Conservation (phyloP, 2,797 vertebrate genomes). For the Huso huso region DNA sequence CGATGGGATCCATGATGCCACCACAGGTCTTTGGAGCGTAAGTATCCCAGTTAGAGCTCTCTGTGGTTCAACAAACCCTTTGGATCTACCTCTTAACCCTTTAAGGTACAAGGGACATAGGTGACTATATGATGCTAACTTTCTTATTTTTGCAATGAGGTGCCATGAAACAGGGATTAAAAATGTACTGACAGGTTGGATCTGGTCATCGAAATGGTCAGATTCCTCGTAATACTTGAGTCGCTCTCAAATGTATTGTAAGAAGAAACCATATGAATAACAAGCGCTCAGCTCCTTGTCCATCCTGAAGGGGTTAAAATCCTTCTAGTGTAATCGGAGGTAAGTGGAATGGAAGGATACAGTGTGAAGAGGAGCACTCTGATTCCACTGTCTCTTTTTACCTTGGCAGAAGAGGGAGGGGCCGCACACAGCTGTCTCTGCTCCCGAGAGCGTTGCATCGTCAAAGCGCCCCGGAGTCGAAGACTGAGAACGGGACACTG, state of each 20-base stretch:
- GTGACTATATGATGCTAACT: no score
- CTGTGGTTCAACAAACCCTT: neutral
- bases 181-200: no score
- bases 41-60: constrained; percentile 42
- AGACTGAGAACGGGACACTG: constrained; percentile 77
- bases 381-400: accelerated
- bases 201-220: no score
- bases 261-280: no score
- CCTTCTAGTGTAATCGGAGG: no score
- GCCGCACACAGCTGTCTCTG: constrained; percentile 84
- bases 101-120: no score
- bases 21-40: constrained; percentile 75
- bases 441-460: constrained; percentile 83
- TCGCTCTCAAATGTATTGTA: no score
- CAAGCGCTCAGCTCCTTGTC: neutral
- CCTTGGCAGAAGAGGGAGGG: constrained; percentile 74
- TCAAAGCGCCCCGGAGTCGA: constrained; percentile 43
- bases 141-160: no score
- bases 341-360: no score
- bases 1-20: constrained; percentile 34
- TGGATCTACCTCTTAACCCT: neutral
- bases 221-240: no score
- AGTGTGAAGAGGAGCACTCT: no score
- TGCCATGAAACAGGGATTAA: no score
- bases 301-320: neutral